phyloP scores from a whole-genome alignment of 1,140 invertebrate genomes.

The Melitaea cinxia region DNA sequence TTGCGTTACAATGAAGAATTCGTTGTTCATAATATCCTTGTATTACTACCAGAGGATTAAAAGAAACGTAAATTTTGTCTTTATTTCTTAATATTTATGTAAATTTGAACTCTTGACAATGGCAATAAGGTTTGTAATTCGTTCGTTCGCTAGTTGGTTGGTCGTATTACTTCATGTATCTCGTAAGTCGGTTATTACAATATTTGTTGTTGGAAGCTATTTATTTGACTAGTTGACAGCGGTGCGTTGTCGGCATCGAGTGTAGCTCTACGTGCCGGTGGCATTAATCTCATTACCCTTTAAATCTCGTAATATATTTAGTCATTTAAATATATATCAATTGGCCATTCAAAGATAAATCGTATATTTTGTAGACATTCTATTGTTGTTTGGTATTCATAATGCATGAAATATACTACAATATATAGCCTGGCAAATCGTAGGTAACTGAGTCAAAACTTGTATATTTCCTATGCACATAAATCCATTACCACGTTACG shows the following conservation, averaged over 20 bases:
- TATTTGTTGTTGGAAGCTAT: conserved; percentile 74
- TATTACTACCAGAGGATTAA: conserved; percentile 61
- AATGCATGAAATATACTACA: neutral
- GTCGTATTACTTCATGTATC: conserved; percentile 40
- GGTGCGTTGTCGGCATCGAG: conserved; percentile 49
- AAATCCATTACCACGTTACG: conserved; percentile 19
- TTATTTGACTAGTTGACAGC: conserved; percentile 67
- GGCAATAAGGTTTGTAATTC: conserved; percentile 41
- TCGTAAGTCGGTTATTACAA: conserved; percentile 65
- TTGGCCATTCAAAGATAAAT: conserved; percentile 5
- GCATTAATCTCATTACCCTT: conserved; percentile 46
- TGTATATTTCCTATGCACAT: conserved; percentile 12
- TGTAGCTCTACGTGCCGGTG: conserved; percentile 42
- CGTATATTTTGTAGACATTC: neutral
- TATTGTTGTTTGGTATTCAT: neutral
- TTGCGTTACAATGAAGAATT: conserved; percentile 49
- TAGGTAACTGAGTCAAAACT: too few species aligned
- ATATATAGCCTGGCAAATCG: too few species aligned
- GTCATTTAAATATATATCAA: conserved; percentile 27
- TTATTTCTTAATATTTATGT: conserved; percentile 33
- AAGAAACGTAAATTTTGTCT: conserved; percentile 51
- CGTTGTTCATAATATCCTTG: conserved; percentile 40
- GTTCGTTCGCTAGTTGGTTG: conserved; percentile 39
- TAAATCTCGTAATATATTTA: conserved; percentile 27
- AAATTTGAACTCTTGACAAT: neutral